These are phyloP conservation scores for Pardalotus punctatus DNA, from an alignment of 2,113 vertebrate genomes.

Conservation along the genomic window DNA sequence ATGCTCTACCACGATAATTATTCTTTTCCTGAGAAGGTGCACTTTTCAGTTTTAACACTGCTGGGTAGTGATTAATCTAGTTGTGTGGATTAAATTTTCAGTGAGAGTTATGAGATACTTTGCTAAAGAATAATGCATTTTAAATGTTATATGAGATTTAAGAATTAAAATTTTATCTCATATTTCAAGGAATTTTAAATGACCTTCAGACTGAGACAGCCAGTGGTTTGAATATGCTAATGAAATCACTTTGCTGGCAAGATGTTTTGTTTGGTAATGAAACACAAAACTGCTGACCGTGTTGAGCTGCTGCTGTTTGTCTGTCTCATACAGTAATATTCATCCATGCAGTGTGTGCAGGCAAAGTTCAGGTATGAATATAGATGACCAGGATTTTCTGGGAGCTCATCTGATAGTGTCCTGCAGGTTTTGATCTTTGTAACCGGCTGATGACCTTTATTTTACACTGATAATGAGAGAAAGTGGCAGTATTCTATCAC, in stretches of 20 bases:
- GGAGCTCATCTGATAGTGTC: conserved; percentile 50
- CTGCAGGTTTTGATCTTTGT: conserved; percentile 50
- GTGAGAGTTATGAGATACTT: neutral
- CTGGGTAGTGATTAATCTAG: neutral
- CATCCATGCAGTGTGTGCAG: conserved; percentile 65
- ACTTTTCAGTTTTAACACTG: neutral
- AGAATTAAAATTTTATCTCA: conserved; percentile 31
- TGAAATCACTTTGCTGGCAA: conserved; percentile 78
- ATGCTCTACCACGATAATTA: neutral
- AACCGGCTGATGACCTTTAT: conserved; percentile 65
- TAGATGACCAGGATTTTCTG: conserved; percentile 72
- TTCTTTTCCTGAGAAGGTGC: neutral
- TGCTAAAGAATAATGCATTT: conserved; percentile 10
- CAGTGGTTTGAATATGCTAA: conserved; percentile 77
- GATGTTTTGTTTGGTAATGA: conserved; percentile 75
- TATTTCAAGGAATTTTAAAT: conserved; percentile 61
- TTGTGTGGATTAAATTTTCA: conserved; percentile 17
- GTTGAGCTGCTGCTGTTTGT: conserved; percentile 79
- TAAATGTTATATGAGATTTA: conserved; percentile 9
- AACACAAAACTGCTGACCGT: conserved; percentile 73
- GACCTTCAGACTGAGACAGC: conserved; percentile 69
- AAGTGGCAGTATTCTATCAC: conserved; percentile 42
- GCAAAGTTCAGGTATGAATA: conserved; percentile 82
- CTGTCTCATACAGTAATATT: conserved; percentile 70
- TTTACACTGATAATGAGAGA: conserved; percentile 41